A percentile compares a stretch with the other conserved stretches of the same genome.
Conservation (phyloP, 2,113 vertebrate genomes). For the Benitochromis conjunctus region DNA sequence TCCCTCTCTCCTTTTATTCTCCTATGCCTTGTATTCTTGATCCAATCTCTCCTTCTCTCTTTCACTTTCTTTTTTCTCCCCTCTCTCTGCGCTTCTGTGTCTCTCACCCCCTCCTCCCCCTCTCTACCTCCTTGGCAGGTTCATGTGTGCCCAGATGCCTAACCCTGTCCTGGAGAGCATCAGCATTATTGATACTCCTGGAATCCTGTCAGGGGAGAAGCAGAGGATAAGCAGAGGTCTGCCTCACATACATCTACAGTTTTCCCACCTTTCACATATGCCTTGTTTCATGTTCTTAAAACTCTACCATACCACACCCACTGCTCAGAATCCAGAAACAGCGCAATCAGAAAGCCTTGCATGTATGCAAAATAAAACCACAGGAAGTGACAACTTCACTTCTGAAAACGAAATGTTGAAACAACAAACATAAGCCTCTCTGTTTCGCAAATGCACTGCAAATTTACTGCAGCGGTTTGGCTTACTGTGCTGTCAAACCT, state of each 20-base stretch:
- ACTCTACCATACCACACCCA: not conserved
- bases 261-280: not conserved
- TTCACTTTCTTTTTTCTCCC: not conserved
- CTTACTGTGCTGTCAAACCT: not conserved
- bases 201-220: slow-evolving; percentile 82
- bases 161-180: slow-evolving; percentile 91
- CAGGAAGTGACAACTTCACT: slow-evolving; percentile 10
- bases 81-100: not conserved
- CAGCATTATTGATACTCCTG: slow-evolving; percentile 92
- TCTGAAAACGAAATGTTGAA: not conserved
- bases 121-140: slow-evolving; percentile 63
- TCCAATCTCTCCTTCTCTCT: not conserved
- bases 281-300: not conserved
- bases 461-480: not conserved
- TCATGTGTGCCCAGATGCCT: slow-evolving; percentile 90
- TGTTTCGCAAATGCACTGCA: not conserved
- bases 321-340: not conserved
- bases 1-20: not conserved
- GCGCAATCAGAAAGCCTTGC: not conserved
- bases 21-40: not conserved
- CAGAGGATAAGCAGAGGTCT: slow-evolving; percentile 86
- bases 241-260: slow-evolving; percentile 13
- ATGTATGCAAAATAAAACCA: not conserved
- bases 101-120: not conserved
- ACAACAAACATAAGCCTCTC: not conserved